Base-by-base conservation (phyloP, 2,113 vertebrate genomes). In the Prolemur simus region DNA sequence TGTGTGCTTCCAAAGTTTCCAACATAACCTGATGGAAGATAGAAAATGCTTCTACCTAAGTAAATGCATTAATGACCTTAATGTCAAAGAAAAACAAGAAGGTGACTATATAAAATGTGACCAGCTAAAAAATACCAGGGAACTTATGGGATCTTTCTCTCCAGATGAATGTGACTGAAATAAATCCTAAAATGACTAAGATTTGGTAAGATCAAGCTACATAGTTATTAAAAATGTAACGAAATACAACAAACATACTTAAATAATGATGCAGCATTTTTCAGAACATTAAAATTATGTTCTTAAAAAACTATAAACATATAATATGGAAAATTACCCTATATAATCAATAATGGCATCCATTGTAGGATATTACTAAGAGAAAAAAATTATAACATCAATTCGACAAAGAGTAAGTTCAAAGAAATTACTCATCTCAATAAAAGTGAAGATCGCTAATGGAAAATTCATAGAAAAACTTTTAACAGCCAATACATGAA, bases 41-140 rank as follows among this genome's bases (percentile, higher is more conserved):
- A 66, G 76, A 52, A 83, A 49, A 93, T 8, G 1, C 9, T 42
- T 73, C 14, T 74, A 15, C n/a, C 20, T 66, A 80, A 54, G 27
- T 18, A 84, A 94, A 63, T 80, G 14, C 11, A 54, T 89, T 49
- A 47, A n/a, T 68, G 21, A 94, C 2, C 34, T 6, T 37, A 37
- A 45, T 39, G 10, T 15, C 12, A 92, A 63, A 91, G 69, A n/a
- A 95, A 92, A 95, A 47, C 12, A 76, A 86, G 85, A 91, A 81
- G 45, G 20, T 13, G 49, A 45, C 23, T 82, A 88, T 45, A 54
- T 17, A 87, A 89, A 69, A n/a, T 84, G 7, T 34, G 64, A 87
- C 23, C 37, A 39, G 52, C 11, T 45, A 47, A 17, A 78, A 84
- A 91, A 20, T 13, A 37, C 54, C 39, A 45, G 5, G 23, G 56